Evolutionary conservation across 1,140 invertebrate species (phyloP), one percentile per base, ranked within the genome.

Genomic region (Chlorops oryzae): DNA sequence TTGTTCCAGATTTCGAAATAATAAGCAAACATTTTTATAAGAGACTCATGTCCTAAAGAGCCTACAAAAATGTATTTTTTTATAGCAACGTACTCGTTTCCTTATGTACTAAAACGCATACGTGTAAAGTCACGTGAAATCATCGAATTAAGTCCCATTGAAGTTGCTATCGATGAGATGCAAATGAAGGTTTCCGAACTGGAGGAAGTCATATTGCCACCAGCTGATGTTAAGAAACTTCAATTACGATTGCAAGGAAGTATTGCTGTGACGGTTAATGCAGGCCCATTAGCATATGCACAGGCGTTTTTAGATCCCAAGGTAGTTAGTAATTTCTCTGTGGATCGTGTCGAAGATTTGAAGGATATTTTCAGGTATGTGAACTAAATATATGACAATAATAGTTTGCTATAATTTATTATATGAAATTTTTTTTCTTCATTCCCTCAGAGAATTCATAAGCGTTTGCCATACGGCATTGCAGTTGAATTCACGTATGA

Each of bases 161-260:
- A 96, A 75, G 92, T 95, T 9, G 92, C 93, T 38, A 83, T 96
- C 37, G 87, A 94, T 68, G 92, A 95, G 74, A 95, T 96, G 90
- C 82, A 86, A 67, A 80, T 79, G 43, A 79, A 88, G 56, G 87
- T 94, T 15, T 77, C 81, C 49, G 91, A 95, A 67, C 73, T 96
- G 24, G 81, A 85, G 53, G 89, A 94, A 63, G 88, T 92, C 23
- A 86, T 92, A 13, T 80, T 86, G 58, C 80, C 83, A 3, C 80
- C 84, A 55, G 81, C 86, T 15, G 92, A 96, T 74, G 78, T 88
- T 0, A 95, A 93, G 71, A 92, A 91, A 71, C 69, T 96, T 21
- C 92, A 96, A 72, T 77, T 96, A 4, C 82, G 86, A 57, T 76
- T 96, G 22, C 91, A 95, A 76, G 89, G 91, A 50, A 87, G 86